Conservation (phyloP, 2,797 vertebrate genomes). For the Ispidina picta region DNA sequence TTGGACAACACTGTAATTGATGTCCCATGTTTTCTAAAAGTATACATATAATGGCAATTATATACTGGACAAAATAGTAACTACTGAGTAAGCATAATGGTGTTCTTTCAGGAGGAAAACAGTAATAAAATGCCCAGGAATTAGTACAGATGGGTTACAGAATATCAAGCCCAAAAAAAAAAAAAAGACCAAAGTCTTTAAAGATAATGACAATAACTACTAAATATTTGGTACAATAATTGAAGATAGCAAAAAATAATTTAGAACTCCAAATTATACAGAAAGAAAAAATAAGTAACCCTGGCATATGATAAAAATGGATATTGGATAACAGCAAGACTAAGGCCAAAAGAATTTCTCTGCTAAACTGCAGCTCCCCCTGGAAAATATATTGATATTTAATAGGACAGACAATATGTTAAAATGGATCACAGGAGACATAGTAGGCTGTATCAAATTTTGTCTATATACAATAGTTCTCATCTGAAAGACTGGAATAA, state of each 20-base stretch:
- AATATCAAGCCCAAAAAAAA: background rate
- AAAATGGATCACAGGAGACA: background rate
- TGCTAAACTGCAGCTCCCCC: background rate
- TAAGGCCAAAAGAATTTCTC: background rate
- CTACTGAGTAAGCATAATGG: background rate
- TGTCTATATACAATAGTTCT: background rate
- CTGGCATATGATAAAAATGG: background rate
- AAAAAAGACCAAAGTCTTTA: background rate
- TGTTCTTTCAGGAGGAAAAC: background rate
- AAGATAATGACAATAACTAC: background rate
- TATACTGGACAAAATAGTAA: background rate
- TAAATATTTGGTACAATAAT: background rate
- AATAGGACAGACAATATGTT: background rate
- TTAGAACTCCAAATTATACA: background rate
- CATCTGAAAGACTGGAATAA: background rate
- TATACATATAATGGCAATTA: conserved; percentile 5
- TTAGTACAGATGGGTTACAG: background rate
- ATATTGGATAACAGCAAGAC: background rate
- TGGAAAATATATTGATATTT: background rate
- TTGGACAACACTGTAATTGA: conserved; percentile 67
- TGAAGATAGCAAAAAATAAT: background rate
- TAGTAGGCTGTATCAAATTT: background rate
- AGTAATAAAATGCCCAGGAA: background rate
- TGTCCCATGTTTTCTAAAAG: conserved; percentile 61
- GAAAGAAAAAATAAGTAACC: background rate